phyloP scores from a whole-genome alignment of 2,888 invertebrate genomes.

The Kuschelorhynchus macadamiae region DNA sequence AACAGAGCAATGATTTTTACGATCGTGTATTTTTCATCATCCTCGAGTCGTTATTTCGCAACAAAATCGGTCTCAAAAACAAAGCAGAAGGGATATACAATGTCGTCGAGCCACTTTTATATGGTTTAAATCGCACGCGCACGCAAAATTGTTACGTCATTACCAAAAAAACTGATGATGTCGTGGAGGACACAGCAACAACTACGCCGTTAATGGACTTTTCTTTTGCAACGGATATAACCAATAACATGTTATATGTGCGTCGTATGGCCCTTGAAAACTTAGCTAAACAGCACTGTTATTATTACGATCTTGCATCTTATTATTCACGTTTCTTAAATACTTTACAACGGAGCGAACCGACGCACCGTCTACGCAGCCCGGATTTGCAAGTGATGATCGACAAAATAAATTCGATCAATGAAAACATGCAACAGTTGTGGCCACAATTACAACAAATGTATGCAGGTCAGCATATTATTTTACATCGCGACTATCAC shows the following conservation, averaged over 20 bases:
- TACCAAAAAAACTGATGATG: not conserved
- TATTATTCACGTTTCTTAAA: slow-evolving; percentile 1
- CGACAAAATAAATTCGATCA: not conserved
- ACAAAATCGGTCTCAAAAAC: not conserved
- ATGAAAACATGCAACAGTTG: not conserved
- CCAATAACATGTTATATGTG: not conserved
- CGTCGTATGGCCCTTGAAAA: not conserved
- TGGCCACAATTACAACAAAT: slow-evolving; percentile 1
- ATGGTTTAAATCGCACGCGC: not conserved
- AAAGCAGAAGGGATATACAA: slow-evolving; percentile 3
- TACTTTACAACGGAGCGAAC: not conserved
- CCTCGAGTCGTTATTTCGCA: not conserved
- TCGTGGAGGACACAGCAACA: not conserved
- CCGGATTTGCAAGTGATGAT: not conserved
- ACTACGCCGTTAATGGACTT: not conserved
- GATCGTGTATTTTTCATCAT: not conserved
- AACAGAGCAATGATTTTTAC: not conserved
- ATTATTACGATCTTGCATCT: not conserved
- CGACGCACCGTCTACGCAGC: not conserved
- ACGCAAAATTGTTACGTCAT: not conserved
- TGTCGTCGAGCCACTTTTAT: not conserved
- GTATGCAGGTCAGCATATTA: not conserved
- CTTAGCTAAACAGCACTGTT: not conserved
- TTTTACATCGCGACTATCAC: not conserved
- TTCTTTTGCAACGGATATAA: not conserved